These are phyloP conservation scores for Hyperopisus bebe DNA, from an alignment of 2,113 vertebrate genomes.

Conservation along the genomic window DNA sequence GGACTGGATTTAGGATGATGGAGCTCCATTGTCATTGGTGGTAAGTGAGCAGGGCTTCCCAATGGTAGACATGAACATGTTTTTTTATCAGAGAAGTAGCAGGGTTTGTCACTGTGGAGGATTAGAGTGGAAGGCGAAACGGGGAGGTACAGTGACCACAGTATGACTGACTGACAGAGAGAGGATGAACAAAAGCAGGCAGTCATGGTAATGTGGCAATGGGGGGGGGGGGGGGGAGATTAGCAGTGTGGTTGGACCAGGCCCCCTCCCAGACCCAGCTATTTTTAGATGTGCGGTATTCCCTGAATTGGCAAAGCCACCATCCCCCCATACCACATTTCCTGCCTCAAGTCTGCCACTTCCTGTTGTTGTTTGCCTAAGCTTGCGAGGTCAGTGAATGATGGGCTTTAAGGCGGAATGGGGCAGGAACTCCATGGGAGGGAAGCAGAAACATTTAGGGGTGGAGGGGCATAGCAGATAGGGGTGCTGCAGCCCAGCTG, in stretches of 20 bases:
- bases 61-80: background rate
- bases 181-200: background rate
- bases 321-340: slow-evolving; percentile 34
- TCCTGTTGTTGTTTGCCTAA: slow-evolving; percentile 51
- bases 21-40: background rate
- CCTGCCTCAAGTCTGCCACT: slow-evolving; percentile 50
- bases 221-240: background rate
- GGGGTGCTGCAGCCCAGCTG: background rate
- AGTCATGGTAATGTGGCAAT: slow-evolving; percentile 15
- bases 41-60: background rate
- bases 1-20: background rate
- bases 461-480: background rate
- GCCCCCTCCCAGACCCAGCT: slow-evolving; percentile 29
- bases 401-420: slow-evolving; percentile 1
- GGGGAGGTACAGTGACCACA: background rate
- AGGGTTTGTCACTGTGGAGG: background rate
- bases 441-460: background rate
- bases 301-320: slow-evolving; percentile 36
- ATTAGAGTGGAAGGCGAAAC: background rate
- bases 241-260: slow-evolving; percentile 16
- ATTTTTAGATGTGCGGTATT: slow-evolving; percentile 49
- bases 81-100: background rate
- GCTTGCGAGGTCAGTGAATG: slow-evolving; percentile 27
- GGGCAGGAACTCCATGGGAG: background rate
- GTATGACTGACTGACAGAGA: background rate